A percentile compares a stretch with the other conserved stretches of the same genome.
Conservation (phyloP, 1,140 invertebrate species). For the Chrysomallon squamiferum region DNA sequence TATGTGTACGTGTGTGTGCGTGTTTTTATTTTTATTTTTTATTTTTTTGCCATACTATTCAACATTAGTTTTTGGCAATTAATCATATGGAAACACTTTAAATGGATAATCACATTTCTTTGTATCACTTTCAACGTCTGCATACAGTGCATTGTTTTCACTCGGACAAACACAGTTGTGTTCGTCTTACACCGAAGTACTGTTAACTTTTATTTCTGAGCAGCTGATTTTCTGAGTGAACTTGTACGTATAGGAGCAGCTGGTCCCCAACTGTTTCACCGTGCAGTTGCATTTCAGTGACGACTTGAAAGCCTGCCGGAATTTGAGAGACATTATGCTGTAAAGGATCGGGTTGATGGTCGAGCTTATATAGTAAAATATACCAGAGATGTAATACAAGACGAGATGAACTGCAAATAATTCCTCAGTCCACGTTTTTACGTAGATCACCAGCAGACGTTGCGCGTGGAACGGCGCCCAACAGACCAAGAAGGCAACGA, state of each 20-base stretch:
- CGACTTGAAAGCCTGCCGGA: conserved; percentile 75
- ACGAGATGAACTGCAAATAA: conserved; percentile 31
- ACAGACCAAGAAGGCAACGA: conserved; percentile 89
- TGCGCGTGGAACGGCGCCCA: conserved; percentile 95
- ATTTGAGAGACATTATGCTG: conserved; percentile 88
- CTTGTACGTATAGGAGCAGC: conserved; percentile 23
- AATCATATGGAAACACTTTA: no score
- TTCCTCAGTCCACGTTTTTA: conserved; percentile 45
- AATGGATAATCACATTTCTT: no score
- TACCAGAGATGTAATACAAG: conserved; percentile 45
- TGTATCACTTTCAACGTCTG: no score
- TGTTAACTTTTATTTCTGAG: not conserved
- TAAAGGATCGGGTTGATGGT: conserved; percentile 92
- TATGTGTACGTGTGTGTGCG: no score
- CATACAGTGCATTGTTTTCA: no score
- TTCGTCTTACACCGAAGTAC: no score
- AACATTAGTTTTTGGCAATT: no score
- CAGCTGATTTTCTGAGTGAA: conserved; percentile 8
- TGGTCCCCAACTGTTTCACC: not conserved
- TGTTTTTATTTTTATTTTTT: no score
- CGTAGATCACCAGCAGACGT: conserved; percentile 80
- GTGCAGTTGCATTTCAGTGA: conserved; percentile 8
- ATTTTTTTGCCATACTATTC: no score
- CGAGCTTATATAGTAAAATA: conserved; percentile 86
- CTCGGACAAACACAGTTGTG: no score